Conservation (phyloP, 2,888 invertebrate genomes). For the Brachypterus glaber region DNA sequence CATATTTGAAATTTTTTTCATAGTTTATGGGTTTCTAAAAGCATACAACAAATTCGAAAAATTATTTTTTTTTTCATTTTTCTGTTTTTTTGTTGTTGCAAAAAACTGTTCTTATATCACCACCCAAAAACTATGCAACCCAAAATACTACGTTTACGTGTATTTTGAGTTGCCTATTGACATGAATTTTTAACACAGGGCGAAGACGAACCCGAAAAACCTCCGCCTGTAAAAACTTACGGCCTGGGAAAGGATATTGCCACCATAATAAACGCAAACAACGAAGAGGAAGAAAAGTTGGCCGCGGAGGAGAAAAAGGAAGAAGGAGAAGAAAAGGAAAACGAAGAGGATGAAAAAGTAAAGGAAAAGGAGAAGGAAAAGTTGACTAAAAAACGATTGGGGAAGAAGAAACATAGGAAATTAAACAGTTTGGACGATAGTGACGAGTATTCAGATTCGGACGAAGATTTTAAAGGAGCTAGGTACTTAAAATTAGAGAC, state of each 20-base stretch:
- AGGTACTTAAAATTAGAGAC: too few relatives aligned
- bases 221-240: too few relatives aligned
- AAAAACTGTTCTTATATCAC: too few relatives aligned
- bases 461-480: constrained; percentile 86
- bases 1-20: too few relatives aligned
- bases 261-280: constrained; percentile 74
- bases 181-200: background rate
- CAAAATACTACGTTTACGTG: too few relatives aligned
- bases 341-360: constrained; percentile 35
- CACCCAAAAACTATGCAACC: too few relatives aligned
- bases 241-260: constrained; percentile 86
- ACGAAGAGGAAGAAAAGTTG: constrained; percentile 48
- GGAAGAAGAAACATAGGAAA: constrained; percentile 60
- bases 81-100: too few relatives aligned
- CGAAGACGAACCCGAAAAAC: background rate
- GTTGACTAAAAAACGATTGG: constrained; percentile 21
- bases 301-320: constrained; percentile 23
- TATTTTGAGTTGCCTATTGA: too few relatives aligned
- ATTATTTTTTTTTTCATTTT: too few relatives aligned
- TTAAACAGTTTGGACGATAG: constrained; percentile 63
- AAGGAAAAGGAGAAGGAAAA: constrained; percentile 15
- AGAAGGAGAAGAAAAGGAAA: constrained; percentile 26
- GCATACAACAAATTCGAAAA: too few relatives aligned
- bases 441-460: constrained; percentile 64
- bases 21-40: too few relatives aligned